These are phyloP conservation scores for Nymphalis c-album DNA, from an alignment of 2,888 invertebrate genomes.

Conservation along the genomic window DNA sequence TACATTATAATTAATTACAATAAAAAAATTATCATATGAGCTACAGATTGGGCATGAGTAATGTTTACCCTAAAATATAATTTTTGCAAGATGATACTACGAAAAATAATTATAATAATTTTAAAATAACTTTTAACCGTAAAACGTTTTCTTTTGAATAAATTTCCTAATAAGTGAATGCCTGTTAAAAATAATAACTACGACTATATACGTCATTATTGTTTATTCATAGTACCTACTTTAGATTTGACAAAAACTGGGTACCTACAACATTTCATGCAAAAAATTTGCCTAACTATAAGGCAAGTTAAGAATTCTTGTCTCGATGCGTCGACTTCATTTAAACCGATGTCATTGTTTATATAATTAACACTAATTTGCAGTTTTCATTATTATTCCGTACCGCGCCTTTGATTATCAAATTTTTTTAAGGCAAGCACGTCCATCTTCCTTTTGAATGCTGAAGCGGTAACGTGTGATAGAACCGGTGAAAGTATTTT, in stretches of 20 bases:
- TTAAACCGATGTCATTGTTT: slow-evolving; percentile 69
- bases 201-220: background rate
- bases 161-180: too few species aligned
- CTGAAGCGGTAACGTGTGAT: slow-evolving; percentile 47
- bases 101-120: too few species aligned
- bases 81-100: too few species aligned
- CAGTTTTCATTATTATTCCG: slow-evolving; percentile 74
- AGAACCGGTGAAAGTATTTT: slow-evolving; percentile 46
- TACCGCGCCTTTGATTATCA: slow-evolving; percentile 55
- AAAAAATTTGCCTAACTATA: slow-evolving; percentile 41
- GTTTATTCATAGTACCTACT: background rate
- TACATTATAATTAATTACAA: too few species aligned
- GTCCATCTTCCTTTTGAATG: slow-evolving; percentile 64
- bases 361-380: slow-evolving; percentile 78
- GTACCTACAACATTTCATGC: slow-evolving; percentile 7
- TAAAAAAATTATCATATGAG: too few species aligned
- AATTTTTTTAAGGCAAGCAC: slow-evolving; percentile 61
- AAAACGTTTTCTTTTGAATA: too few species aligned
- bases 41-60: too few species aligned
- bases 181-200: too few species aligned
- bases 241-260: slow-evolving; percentile 1
- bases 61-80: too few species aligned
- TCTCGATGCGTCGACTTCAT: slow-evolving; percentile 61
- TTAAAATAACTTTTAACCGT: too few species aligned
- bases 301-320: slow-evolving; percentile 60